These are phyloP conservation scores for Ceratina japonica DNA, from an alignment of 1,140 invertebrate species.

Conservation along the genomic window DNA sequence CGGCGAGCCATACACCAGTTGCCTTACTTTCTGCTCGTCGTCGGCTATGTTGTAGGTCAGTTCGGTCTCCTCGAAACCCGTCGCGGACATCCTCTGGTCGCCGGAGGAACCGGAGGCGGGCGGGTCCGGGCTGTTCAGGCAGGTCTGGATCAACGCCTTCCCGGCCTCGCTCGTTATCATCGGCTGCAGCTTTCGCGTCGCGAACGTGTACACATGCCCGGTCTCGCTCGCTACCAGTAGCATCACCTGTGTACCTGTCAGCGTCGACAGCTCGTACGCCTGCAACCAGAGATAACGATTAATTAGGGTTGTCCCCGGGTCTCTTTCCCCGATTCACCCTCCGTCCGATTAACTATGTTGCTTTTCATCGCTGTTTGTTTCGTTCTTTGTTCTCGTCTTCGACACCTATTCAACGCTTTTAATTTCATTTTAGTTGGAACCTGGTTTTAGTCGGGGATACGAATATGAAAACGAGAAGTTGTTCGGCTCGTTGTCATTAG, in stretches of 20 bases:
- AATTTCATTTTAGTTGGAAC: not conserved
- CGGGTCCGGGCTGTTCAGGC: constrained; percentile 98
- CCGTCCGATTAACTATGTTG: not conserved
- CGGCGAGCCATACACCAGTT: constrained; percentile 92
- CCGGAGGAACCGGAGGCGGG: constrained; percentile 85
- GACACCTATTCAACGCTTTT: too few relatives aligned
- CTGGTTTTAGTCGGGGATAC: not conserved
- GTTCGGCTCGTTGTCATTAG: too few relatives aligned
- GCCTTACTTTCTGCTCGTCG: constrained; percentile 97
- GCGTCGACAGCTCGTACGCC: constrained; percentile 99
- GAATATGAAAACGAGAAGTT: not conserved
- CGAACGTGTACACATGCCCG: constrained; percentile 99
- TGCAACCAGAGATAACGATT: constrained; percentile 78
- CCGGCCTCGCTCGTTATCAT: constrained; percentile 99
- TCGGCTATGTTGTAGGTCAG: constrained; percentile 97
- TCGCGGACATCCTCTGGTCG: constrained; percentile 98
- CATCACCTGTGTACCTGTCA: constrained; percentile 99
- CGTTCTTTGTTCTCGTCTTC: not conserved
- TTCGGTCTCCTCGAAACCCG: constrained; percentile 99
- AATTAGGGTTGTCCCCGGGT: constrained; percentile 1
- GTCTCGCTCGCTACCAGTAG: constrained; percentile 96
- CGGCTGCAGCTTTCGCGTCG: constrained; percentile 98
- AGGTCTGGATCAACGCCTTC: constrained; percentile 98
- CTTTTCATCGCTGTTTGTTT: not conserved
- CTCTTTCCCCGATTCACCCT: not conserved